Evolutionary conservation across 1,140 invertebrate species (phyloP).

Genomic region (Drosophila nebulosa): DNA sequence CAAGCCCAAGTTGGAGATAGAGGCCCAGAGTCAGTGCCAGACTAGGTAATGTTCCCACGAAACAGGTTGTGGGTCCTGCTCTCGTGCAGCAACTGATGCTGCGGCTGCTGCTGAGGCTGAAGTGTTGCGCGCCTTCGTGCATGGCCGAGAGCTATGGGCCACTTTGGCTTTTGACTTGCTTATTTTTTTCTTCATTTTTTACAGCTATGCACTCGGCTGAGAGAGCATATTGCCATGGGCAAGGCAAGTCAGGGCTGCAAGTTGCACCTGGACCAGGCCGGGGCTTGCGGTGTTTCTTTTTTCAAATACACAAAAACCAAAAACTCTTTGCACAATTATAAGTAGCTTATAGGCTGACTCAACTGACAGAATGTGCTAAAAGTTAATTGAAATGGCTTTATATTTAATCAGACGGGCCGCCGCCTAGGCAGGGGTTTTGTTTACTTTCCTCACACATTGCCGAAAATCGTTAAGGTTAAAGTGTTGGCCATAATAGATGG

Average conservation of each 20-base stretch:
- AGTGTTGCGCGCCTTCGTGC: slow-evolving; percentile 74
- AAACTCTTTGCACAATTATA: slow-evolving; percentile 74
- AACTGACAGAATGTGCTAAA: not conserved
- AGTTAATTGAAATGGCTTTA: not conserved
- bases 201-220: slow-evolving; percentile 57
- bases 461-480: not conserved
- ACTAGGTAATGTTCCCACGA: slow-evolving; percentile 81
- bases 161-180: slow-evolving; percentile 50
- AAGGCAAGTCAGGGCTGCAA: slow-evolving; percentile 48
- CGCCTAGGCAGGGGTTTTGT: not conserved
- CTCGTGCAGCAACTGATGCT: slow-evolving; percentile 10
- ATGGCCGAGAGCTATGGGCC: slow-evolving; percentile 76
- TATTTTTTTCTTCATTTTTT: slow-evolving; percentile 47
- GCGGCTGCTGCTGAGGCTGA: slow-evolving; percentile 32
- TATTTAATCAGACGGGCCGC: not conserved
- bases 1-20: slow-evolving; percentile 51
- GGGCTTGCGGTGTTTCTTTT: slow-evolving; percentile 2
- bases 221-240: slow-evolving; percentile 59
- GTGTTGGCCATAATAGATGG: not conserved
- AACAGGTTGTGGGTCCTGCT: slow-evolving; percentile 73
- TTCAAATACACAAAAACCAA: slow-evolving; percentile 61
- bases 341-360: not conserved
- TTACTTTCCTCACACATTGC: too few relatives aligned
- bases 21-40: slow-evolving; percentile 59
- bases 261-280: slow-evolving; percentile 37